Conservation (phyloP, 2,888 invertebrate species). For the Drosophila mercatorum region DNA sequence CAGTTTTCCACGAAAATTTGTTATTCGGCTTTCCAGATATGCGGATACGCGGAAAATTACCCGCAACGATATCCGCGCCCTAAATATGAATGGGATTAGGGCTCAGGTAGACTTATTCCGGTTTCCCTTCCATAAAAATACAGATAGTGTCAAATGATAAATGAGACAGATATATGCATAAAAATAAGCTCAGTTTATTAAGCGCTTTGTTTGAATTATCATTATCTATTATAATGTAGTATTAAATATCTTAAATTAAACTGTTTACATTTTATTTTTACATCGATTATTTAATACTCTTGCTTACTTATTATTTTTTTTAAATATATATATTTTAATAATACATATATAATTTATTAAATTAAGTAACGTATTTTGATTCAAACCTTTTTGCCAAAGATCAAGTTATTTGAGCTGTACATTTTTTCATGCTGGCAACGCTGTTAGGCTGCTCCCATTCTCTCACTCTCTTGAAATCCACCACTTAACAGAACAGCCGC, state of each 20-base stretch:
- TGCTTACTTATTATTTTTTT: too few relatives aligned
- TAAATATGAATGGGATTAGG: slow-evolving; percentile 61
- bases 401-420: neutral
- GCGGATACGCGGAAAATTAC: slow-evolving; percentile 46
- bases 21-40: neutral
- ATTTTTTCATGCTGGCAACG: slow-evolving; percentile 54
- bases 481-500: slow-evolving; percentile 20
- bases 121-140: slow-evolving; percentile 14
- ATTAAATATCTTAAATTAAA: neutral
- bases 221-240: neutral
- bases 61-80: slow-evolving; percentile 25
- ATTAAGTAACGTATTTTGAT: neutral
- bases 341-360: too few relatives aligned
- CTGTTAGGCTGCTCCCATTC: slow-evolving; percentile 22
- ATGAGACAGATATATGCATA: slow-evolving; percentile 1
- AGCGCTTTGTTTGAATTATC: slow-evolving; percentile 10
- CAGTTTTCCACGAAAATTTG: slow-evolving; percentile 33
- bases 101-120: slow-evolving; percentile 36
- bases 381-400: too few relatives aligned
- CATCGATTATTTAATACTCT: neutral
- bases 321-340: too few relatives aligned
- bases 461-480: slow-evolving; percentile 1
- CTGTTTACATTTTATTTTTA: neutral
- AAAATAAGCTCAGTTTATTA: slow-evolving; percentile 19
- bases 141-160: slow-evolving; percentile 19